Evolutionary conservation across 2,113 vertebrate species (phyloP).

Genomic region (Illadopsis cleaveri): DNA sequence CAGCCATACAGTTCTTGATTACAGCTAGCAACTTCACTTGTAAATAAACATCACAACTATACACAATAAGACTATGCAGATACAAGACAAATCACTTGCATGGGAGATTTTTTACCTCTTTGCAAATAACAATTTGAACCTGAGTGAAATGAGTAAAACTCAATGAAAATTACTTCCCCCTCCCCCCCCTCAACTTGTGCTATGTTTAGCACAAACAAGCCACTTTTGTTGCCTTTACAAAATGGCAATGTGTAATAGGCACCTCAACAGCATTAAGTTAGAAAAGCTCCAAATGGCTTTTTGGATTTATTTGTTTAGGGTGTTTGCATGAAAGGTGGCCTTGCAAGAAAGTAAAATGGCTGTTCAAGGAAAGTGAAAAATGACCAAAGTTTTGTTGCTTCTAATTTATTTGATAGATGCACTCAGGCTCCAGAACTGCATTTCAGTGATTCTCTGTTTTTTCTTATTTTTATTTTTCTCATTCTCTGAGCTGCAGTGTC

Average conservation of each 20-base stretch:
- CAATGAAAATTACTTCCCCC: neutral
- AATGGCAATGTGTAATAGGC: neutral
- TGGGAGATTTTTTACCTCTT: neutral
- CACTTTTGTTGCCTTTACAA: neutral
- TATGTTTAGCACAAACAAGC: neutral
- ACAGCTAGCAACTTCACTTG: neutral
- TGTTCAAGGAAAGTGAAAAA: conserved; percentile 5
- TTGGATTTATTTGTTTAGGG: neutral
- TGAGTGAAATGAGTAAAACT: neutral
- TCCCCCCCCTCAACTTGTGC: fast-evolving
- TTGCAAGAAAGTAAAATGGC: neutral
- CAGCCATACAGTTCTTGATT: neutral
- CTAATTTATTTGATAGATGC: conserved; percentile 24
- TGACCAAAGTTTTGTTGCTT: neutral
- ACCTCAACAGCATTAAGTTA: neutral
- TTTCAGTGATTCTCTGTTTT: neutral
- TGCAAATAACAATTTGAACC: neutral
- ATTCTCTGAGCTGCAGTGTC: neutral
- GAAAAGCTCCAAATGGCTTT: neutral
- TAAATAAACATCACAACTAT: neutral
- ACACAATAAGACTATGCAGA: neutral
- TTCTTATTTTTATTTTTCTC: neutral
- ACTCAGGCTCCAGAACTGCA: neutral
- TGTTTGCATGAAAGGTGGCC: neutral
- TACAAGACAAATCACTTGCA: neutral